Evolutionary conservation across 2,888 invertebrate genomes (phyloP).

Genomic region (Galeopsomyia nigrocyanea): DNA sequence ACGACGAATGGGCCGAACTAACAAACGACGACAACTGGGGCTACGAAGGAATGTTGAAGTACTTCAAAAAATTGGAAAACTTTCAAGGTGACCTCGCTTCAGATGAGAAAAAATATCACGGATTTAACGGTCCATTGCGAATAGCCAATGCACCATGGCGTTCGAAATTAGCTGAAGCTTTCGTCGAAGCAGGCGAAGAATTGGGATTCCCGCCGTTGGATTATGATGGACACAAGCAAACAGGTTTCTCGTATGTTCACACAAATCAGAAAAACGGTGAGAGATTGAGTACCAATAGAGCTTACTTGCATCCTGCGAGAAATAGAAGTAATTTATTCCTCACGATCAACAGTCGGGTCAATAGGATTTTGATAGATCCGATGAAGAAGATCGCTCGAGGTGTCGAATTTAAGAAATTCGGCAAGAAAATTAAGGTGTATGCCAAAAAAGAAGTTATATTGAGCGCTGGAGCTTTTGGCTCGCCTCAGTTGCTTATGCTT

Average conservation of each 20-base stretch:
- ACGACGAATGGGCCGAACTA: conserved; percentile 18
- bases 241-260: conserved; percentile 18
- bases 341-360: conserved; percentile 74
- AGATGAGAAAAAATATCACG: conserved; percentile 67
- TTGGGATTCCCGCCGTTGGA: conserved; percentile 16
- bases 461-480: conserved; percentile 82
- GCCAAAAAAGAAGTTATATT: conserved; percentile 82
- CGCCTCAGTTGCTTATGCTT: conserved; percentile 83
- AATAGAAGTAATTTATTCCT: conserved; percentile 77
- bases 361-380: conserved; percentile 77
- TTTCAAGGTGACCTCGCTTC: background rate
- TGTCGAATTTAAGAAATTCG: conserved; percentile 75
- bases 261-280: conserved; percentile 27
- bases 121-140: conserved; percentile 12
- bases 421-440: conserved; percentile 67
- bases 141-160: background rate
- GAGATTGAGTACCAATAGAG: conserved; percentile 70
- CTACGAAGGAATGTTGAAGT: conserved; percentile 55
- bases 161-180: background rate
- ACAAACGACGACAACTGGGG: conserved; percentile 71
- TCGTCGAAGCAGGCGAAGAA: conserved; percentile 15
- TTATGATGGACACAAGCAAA: conserved; percentile 21
- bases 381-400: conserved; percentile 76
- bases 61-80: conserved; percentile 17
- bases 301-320: conserved; percentile 73